These are phyloP conservation scores for Clarias magur DNA, from an alignment of 2,113 vertebrate genomes.

Conservation along the genomic window DNA sequence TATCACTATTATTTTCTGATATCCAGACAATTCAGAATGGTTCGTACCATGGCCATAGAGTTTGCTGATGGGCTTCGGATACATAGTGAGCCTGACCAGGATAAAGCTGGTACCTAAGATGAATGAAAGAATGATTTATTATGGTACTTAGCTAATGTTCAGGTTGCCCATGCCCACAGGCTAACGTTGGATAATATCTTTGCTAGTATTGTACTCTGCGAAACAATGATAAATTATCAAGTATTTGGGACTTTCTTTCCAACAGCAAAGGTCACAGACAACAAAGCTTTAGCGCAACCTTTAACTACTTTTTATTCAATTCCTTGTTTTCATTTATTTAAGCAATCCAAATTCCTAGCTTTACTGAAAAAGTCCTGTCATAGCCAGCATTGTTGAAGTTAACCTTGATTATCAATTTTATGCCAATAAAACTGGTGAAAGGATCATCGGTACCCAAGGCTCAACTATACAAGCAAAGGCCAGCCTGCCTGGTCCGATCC, in stretches of 20 bases:
- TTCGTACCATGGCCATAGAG: neutral
- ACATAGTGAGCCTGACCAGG: neutral
- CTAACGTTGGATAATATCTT: neutral
- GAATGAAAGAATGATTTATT: neutral
- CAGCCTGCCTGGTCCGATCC: no score
- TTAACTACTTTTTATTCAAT: neutral
- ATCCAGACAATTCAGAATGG: neutral
- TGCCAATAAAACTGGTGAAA: no score
- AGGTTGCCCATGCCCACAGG: neutral
- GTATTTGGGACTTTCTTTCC: no score
- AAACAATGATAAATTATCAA: neutral
- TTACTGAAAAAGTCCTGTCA: neutral
- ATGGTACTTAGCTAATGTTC: neutral
- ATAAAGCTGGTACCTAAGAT: neutral
- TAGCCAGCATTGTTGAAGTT: neutral
- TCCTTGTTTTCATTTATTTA: neutral
- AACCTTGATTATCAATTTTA: no score
- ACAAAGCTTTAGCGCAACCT: neutral
- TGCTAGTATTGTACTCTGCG: neutral
- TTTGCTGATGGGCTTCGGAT: neutral
- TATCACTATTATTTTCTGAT: neutral
- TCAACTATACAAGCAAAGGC: no score
- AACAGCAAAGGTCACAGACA: no score
- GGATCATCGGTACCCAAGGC: no score
- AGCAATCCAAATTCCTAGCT: neutral